Percentiles rank a stretch among this genome's conserved stretches.
Evolutionary conservation across 2,113 vertebrate species (phyloP).

Genomic region (Myocastor coypus): DNA sequence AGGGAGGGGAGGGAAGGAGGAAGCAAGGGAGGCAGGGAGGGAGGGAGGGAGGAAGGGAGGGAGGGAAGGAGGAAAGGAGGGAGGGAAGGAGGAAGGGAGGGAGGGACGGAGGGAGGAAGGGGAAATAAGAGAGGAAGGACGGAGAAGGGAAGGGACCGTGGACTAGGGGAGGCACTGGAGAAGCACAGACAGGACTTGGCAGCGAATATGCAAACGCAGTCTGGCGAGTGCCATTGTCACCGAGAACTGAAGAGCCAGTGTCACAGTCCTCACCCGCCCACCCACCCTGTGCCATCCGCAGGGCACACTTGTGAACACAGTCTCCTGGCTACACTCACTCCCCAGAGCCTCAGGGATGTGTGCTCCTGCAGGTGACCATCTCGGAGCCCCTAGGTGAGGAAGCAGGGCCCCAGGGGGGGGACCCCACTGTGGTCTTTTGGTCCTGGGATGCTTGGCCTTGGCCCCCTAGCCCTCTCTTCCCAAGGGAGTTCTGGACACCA

Average conservation of each 20-base stretch:
- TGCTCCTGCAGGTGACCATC: background rate
- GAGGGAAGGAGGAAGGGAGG: no score
- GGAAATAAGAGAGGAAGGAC: no score
- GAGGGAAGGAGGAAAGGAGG: no score
- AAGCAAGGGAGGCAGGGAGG: rapidly evolving
- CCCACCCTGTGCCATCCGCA: background rate
- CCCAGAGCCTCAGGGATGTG: background rate
- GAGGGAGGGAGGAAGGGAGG: rapidly evolving
- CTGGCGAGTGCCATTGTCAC: rapidly evolving
- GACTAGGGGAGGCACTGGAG: background rate
- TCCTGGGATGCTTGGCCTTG: background rate
- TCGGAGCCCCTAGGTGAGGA: background rate
- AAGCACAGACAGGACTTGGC: background rate
- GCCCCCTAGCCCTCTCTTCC: background rate
- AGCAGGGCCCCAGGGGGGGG: no score
- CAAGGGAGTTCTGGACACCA: background rate
- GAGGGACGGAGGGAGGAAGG: no score
- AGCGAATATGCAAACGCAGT: background rate
- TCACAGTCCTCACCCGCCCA: background rate
- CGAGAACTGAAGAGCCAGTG: background rate
- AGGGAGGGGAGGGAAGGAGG: rapidly evolving
- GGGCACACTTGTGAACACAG: rapidly evolving
- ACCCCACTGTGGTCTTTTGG: rapidly evolving
- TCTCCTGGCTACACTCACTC: no score
- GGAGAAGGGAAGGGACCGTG: no score